Evolutionary conservation across 2,113 vertebrate species (phyloP).

Genomic region (Forbesichthys agassizii): DNA sequence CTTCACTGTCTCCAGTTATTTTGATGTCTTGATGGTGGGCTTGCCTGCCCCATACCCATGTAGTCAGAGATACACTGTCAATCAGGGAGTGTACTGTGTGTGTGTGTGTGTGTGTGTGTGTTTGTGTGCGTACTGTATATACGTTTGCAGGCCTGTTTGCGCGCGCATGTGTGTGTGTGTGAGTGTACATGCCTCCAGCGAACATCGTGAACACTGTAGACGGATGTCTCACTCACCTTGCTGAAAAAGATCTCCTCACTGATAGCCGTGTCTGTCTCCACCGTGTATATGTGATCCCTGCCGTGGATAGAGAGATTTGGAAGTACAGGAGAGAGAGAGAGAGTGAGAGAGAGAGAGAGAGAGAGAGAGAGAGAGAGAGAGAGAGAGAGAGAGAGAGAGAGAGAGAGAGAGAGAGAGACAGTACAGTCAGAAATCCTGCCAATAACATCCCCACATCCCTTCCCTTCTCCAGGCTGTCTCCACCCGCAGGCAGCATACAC

Average conservation of each 20-base stretch:
- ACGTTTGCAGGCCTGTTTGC: too few species aligned
- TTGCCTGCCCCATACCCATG: slow-evolving; percentile 2
- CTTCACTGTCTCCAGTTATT: too few species aligned
- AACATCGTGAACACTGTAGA: slow-evolving; percentile 44
- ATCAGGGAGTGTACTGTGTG: slow-evolving; percentile 16
- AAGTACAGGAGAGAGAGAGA: slow-evolving; percentile 40
- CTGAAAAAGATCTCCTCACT: slow-evolving; percentile 97
- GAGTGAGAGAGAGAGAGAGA: slow-evolving; percentile 31
- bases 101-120: neutral
- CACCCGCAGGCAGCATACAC: slow-evolving; percentile 57
- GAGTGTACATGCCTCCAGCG: slow-evolving; percentile 7
- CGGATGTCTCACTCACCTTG: slow-evolving; percentile 87
- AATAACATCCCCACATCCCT: slow-evolving; percentile 41
- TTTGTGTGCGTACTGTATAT: too few species aligned
- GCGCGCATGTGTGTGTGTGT: too few species aligned
- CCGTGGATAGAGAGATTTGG: slow-evolving; percentile 45
- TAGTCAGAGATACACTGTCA: slow-evolving; percentile 44
- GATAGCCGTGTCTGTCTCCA: slow-evolving; percentile 91
- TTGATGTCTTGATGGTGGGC: too few species aligned
- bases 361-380: slow-evolving; percentile 1
- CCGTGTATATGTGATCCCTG: slow-evolving; percentile 99
- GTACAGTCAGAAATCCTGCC: slow-evolving; percentile 58
- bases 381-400: slow-evolving; percentile 48
- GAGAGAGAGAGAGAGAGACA: slow-evolving; percentile 31
- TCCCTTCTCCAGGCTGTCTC: slow-evolving; percentile 10